phyloP scores from a whole-genome alignment of 2,113 vertebrate genomes.

The Pomatorhinus ruficollis region DNA sequence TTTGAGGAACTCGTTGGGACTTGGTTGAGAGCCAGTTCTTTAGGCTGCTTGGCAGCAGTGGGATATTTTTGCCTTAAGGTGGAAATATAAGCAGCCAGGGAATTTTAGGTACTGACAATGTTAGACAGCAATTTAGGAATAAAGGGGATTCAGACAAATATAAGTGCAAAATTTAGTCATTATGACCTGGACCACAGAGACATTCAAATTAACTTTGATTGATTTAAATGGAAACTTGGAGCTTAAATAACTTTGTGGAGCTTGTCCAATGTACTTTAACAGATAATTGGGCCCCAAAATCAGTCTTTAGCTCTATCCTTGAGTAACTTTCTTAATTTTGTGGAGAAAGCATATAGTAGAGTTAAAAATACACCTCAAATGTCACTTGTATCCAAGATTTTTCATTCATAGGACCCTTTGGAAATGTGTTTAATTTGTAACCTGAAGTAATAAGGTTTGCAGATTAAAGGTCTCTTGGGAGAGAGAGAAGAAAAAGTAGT shows the following conservation, averaged over 20 bases:
- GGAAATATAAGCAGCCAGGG: neutral
- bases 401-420: neutral
- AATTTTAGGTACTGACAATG: neutral
- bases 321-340: neutral
- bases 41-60: slow-evolving; percentile 17
- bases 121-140: neutral
- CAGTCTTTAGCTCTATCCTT: neutral
- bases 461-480: neutral
- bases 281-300: neutral
- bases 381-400: neutral
- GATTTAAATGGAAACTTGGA: neutral
- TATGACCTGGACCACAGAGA: neutral
- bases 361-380: neutral
- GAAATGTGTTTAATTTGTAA: neutral
- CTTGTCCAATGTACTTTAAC: neutral
- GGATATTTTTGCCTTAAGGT: slow-evolving; percentile 15
- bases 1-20: neutral
- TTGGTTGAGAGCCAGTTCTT: slow-evolving; percentile 34
- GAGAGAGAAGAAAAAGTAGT: neutral
- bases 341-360: neutral
- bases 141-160: neutral
- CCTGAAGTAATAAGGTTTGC: neutral
- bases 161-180: neutral
- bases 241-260: neutral
- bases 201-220: slow-evolving; percentile 1